phyloP scores from a whole-genome alignment of 2,888 invertebrate genomes.

The Rhodophaea formosa region DNA sequence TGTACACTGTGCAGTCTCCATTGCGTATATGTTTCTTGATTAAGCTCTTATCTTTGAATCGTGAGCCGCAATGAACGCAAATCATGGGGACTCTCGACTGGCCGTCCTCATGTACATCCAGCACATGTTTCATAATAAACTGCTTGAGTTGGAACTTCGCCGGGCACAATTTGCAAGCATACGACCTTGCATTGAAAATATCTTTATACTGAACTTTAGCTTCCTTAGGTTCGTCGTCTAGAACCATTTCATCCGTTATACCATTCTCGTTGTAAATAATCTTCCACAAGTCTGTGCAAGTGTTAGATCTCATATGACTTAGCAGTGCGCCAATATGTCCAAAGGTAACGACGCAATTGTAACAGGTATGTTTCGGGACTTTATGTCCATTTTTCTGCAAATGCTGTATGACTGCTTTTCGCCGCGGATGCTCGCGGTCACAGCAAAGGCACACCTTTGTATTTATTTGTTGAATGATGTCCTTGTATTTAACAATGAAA shows the following conservation, averaged over 20 bases:
- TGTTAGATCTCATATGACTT: slow-evolving; percentile 76
- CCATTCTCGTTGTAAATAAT: slow-evolving; percentile 75
- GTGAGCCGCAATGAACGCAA: slow-evolving; percentile 70
- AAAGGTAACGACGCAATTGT: slow-evolving; percentile 82
- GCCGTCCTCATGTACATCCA: slow-evolving; percentile 75
- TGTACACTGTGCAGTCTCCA: slow-evolving; percentile 82
- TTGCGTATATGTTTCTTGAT: slow-evolving; percentile 76
- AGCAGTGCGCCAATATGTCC: slow-evolving; percentile 75
- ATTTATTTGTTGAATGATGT: slow-evolving; percentile 74
- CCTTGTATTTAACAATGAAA: slow-evolving; percentile 68
- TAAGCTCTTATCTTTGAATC: slow-evolving; percentile 68
- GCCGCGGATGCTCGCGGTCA: slow-evolving; percentile 69
- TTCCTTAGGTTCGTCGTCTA: slow-evolving; percentile 65
- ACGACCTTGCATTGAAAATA: slow-evolving; percentile 75
- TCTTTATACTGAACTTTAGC: slow-evolving; percentile 71
- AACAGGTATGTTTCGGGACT: slow-evolving; percentile 83
- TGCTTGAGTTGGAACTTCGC: slow-evolving; percentile 78
- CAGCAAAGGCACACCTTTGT: slow-evolving; percentile 75
- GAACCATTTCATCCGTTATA: slow-evolving; percentile 71
- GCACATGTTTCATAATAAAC: slow-evolving; percentile 76
- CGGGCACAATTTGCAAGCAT: slow-evolving; percentile 74
- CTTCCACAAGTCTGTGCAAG: slow-evolving; percentile 76
- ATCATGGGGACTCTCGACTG: slow-evolving; percentile 63
- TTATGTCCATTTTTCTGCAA: slow-evolving; percentile 78
- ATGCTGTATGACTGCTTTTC: slow-evolving; percentile 78